Percentiles rank a stretch among this genome's conserved stretches.
phyloP scores from a whole-genome alignment of 1,140 invertebrate genomes.

The Caenorhabditis briggsae region DNA sequence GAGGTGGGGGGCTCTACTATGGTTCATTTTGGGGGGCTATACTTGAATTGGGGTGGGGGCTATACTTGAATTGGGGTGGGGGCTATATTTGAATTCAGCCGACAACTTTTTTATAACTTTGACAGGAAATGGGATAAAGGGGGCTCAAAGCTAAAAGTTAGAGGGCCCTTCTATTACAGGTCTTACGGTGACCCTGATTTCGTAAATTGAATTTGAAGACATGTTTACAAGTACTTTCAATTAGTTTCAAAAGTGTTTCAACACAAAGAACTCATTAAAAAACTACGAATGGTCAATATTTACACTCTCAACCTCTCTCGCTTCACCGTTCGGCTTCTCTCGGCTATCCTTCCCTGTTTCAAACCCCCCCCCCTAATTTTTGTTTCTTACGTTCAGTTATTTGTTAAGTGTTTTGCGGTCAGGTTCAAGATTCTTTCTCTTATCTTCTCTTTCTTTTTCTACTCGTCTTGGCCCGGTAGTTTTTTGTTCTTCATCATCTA shows the following conservation, averaged over 20 bases:
- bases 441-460: not conserved
- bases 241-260: not conserved
- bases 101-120: too few species aligned
- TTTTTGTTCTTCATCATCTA: conserved; percentile 28
- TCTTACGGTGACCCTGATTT: too few species aligned
- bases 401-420: conserved; percentile 47
- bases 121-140: too few species aligned
- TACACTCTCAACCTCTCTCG: not conserved
- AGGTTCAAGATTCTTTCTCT: conserved; percentile 18
- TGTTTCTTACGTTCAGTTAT: conserved; percentile 20
- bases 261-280: not conserved
- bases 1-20: too few species aligned
- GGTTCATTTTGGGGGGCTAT: too few species aligned
- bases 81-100: too few species aligned
- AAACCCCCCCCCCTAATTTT: not conserved
- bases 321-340: not conserved
- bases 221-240: too few species aligned
- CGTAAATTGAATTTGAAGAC: too few species aligned
- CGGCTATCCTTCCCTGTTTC: not conserved
- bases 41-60: too few species aligned
- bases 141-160: too few species aligned
- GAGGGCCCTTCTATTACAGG: too few species aligned
- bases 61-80: too few species aligned
- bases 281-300: conserved; percentile 41
- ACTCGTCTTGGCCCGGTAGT: not conserved